Percentiles rank a stretch among this genome's conserved stretches.
Evolutionary conservation across 2,888 invertebrate species (phyloP).

Genomic region (Plusia festucae): DNA sequence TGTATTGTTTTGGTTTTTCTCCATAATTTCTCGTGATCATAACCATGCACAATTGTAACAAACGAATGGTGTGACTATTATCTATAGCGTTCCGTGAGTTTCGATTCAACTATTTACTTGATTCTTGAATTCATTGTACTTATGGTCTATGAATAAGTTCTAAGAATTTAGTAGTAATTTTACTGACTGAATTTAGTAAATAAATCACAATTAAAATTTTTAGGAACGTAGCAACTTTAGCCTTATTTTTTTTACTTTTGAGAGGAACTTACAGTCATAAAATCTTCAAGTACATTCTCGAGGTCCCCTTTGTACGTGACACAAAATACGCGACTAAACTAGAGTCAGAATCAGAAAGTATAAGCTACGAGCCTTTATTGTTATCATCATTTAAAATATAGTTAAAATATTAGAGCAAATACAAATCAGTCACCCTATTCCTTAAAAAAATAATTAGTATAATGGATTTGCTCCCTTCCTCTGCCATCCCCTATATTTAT

Average conservation of each 20-base stretch:
- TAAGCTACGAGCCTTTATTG: neutral
- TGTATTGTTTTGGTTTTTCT: conserved; percentile 69
- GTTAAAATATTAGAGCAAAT: neutral
- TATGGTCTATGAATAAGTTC: neutral
- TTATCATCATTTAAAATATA: neutral
- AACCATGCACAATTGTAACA: conserved; percentile 55
- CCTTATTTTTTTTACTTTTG: too few relatives aligned
- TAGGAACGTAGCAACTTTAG: too few relatives aligned
- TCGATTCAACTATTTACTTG: conserved; percentile 17
- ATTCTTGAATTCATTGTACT: conserved; percentile 23
- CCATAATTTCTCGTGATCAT: conserved; percentile 59
- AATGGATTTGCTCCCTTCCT: neutral
- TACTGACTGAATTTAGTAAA: too few relatives aligned
- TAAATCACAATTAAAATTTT: too few relatives aligned
- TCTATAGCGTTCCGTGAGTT: conserved; percentile 44
- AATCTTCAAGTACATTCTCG: too few relatives aligned
- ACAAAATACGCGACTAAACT: too few relatives aligned
- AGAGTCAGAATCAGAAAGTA: too few relatives aligned
- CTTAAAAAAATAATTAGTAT: neutral
- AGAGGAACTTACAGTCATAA: too few relatives aligned
- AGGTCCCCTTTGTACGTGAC: too few relatives aligned
- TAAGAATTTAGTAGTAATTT: too few relatives aligned
- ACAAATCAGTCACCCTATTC: neutral
- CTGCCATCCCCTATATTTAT: neutral
- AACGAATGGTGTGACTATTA: conserved; percentile 54